These are phyloP conservation scores for Umimayanthus chanpuru DNA, from an alignment of 92 coral and sea anemone genomes.

Conservation along the genomic window DNA sequence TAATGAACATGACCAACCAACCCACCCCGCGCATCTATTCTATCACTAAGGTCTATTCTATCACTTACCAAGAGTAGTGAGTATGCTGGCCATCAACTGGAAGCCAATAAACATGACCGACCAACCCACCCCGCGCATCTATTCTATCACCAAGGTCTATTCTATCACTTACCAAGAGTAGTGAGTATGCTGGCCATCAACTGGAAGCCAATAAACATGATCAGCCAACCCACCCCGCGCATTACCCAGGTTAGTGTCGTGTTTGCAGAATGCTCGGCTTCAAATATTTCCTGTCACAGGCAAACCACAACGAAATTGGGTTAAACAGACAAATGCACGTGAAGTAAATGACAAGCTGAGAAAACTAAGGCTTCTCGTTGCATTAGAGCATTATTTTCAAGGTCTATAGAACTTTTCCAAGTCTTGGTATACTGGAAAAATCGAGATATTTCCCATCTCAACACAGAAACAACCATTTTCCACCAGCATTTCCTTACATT, in stretches of 20 bases:
- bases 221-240: slow-evolving; percentile 91
- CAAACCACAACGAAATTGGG: neutral
- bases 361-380: too few species aligned
- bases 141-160: too few species aligned
- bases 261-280: slow-evolving; percentile 94
- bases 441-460: too few species aligned
- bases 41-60: too few species aligned
- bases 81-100: slow-evolving; percentile 79
- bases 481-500: too few species aligned
- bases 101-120: slow-evolving; percentile 87
- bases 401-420: too few species aligned
- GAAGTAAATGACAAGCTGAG: too few species aligned
- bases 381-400: too few species aligned
- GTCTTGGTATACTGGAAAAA: too few species aligned
- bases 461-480: too few species aligned
- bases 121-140: slow-evolving; percentile 92
- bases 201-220: slow-evolving; percentile 87
- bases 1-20: slow-evolving; percentile 88
- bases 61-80: slow-evolving; percentile 76
- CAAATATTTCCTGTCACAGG: slow-evolving; percentile 80
- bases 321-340: neutral
- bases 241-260: slow-evolving; percentile 82
- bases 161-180: slow-evolving; percentile 67
- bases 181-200: slow-evolving; percentile 83
- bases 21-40: slow-evolving; percentile 78